Percentiles rank a stretch among this genome's conserved stretches.
phyloP scores from a whole-genome alignment of 2,888 invertebrate genomes.

The Pollenia amentaria region DNA sequence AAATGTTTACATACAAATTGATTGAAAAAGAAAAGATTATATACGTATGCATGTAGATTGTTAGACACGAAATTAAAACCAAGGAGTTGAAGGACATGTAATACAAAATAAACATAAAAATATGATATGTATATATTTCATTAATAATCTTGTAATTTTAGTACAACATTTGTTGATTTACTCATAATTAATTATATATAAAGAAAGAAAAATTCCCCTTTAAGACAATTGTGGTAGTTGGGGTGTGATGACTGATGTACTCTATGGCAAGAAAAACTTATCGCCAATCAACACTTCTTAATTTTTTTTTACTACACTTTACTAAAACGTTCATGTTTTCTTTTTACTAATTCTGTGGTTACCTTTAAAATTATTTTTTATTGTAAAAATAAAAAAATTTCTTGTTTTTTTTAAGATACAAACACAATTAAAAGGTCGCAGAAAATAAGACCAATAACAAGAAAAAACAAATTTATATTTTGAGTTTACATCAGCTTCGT shows the following conservation, averaged over 20 bases:
- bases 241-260: constrained; percentile 39
- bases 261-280: constrained; percentile 48
- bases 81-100: constrained; percentile 61
- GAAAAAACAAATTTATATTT: constrained; percentile 35
- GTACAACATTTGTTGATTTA: constrained; percentile 52
- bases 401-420: constrained; percentile 53
- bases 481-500: constrained; percentile 36
- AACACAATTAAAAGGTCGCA: constrained; percentile 11
- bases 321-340: neutral
- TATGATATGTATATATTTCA: neutral
- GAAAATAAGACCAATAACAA: constrained; percentile 21
- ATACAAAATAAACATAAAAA: constrained; percentile 26
- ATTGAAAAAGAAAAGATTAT: constrained; percentile 38
- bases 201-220: constrained; percentile 43
- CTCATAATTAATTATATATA: constrained; percentile 69
- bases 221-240: constrained; percentile 21
- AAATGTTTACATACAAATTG: constrained; percentile 70
- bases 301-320: constrained; percentile 22
- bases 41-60: constrained; percentile 18
- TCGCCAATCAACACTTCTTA: constrained; percentile 48
- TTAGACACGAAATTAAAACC: constrained; percentile 24
- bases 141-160: neutral
- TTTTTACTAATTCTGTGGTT: constrained; percentile 34
- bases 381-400: constrained; percentile 40
- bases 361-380: constrained; percentile 23